Conservation (phyloP, 2,888 invertebrate genomes). For the Drosophila kanekoi region DNA sequence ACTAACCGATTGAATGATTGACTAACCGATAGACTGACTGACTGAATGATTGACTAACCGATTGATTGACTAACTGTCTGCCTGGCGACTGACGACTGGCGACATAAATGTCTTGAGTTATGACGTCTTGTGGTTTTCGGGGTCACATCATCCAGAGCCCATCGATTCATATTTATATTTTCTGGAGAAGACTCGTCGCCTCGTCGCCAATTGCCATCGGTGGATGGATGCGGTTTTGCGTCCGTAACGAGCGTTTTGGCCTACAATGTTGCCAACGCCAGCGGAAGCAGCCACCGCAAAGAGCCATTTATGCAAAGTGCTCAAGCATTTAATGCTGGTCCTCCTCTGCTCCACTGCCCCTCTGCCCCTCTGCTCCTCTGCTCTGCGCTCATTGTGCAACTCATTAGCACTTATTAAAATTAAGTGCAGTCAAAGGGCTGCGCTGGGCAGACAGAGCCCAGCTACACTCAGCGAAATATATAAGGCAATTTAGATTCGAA, state of each 20-base stretch:
- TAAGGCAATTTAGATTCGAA: no score
- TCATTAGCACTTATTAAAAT: conserved; percentile 84
- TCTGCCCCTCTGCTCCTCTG: not conserved
- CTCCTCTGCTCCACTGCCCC: not conserved
- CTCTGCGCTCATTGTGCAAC: conserved; percentile 65
- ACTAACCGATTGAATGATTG: not conserved
- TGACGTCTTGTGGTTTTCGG: conserved; percentile 49
- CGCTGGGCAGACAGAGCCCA: not conserved
- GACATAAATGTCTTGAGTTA: conserved; percentile 56
- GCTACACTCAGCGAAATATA: conserved; percentile 18
- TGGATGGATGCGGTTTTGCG: conserved; percentile 58
- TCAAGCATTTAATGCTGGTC: conserved; percentile 46
- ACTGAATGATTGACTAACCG: conserved; percentile 9
- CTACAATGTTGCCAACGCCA: conserved; percentile 68
- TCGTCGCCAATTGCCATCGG: not conserved
- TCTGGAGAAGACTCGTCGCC: not conserved
- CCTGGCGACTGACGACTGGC: not conserved
- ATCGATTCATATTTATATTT: not conserved
- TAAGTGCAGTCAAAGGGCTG: conserved; percentile 63
- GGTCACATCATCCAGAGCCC: not conserved
- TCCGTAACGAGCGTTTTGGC: conserved; percentile 61
- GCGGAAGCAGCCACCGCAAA: conserved; percentile 53
- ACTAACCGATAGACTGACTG: not conserved
- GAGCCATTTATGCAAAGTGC: conserved; percentile 68
- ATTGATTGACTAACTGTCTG: conserved; percentile 4